Percentiles rank a stretch among this genome's conserved stretches.
These are phyloP conservation scores for Oncorhynchus tshawytscha DNA, from an alignment of 2,113 vertebrate species.

Conservation along the genomic window DNA sequence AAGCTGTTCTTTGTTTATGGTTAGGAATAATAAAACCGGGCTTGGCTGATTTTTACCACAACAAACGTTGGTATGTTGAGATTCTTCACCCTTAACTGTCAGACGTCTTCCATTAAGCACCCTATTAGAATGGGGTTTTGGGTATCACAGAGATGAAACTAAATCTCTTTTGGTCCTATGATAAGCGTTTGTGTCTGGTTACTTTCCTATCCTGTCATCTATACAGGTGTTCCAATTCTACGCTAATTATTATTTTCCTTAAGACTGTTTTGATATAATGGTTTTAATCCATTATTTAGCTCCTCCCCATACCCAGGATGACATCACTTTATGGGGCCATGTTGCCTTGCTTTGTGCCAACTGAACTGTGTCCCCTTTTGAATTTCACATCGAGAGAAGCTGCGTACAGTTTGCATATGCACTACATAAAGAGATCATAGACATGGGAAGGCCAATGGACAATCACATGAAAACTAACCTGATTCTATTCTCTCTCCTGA, in stretches of 20 bases:
- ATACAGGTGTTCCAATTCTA: slow-evolving; percentile 39
- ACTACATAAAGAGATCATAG: slow-evolving; percentile 29
- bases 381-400: slow-evolving; percentile 53
- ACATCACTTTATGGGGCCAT: slow-evolving; percentile 68
- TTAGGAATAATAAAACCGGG: slow-evolving; percentile 98
- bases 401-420: slow-evolving; percentile 51
- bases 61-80: slow-evolving; percentile 86
- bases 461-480: too few relatives aligned
- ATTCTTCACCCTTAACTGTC: slow-evolving; percentile 81
- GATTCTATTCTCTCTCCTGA: too few relatives aligned
- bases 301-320: slow-evolving; percentile 40
- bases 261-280: slow-evolving; percentile 37
- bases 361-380: slow-evolving; percentile 60
- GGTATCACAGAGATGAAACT: too few relatives aligned
- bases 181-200: too few relatives aligned
- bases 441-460: slow-evolving; percentile 15
- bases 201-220: too few relatives aligned
- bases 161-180: too few relatives aligned
- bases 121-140: slow-evolving; percentile 6
- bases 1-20: slow-evolving; percentile 99
- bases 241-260: background rate
- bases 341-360: slow-evolving; percentile 56
- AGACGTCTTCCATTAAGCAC: slow-evolving; percentile 15
- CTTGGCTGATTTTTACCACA: slow-evolving; percentile 99
- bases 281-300: slow-evolving; percentile 42